Percentiles rank a stretch among this genome's conserved stretches.
phyloP scores from a whole-genome alignment of 2,113 vertebrate genomes.

The Tetrao urogallus region DNA sequence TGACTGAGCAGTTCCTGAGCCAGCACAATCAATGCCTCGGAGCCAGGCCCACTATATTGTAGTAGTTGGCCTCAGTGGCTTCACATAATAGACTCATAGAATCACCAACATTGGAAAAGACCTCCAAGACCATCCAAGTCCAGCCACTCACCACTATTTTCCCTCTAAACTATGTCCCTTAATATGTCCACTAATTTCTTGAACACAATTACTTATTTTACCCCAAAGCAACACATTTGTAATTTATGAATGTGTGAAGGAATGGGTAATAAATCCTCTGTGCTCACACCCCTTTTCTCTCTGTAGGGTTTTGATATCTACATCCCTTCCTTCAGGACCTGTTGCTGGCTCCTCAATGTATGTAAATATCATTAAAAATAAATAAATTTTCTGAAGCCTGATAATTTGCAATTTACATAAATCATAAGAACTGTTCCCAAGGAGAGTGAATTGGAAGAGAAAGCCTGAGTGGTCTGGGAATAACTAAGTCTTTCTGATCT shows the following conservation, averaged over 20 bases:
- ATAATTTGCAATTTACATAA: not conserved
- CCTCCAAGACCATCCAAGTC: too few species aligned
- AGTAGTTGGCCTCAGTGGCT: rapidly evolving
- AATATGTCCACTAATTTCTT: too few species aligned
- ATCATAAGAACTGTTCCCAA: not conserved
- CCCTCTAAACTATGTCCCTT: too few species aligned
- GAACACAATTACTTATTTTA: not conserved
- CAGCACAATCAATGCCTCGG: not conserved
- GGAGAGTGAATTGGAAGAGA: not conserved
- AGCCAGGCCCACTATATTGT: not conserved
- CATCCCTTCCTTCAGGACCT: not conserved
- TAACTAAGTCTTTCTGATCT: not conserved
- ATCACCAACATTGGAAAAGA: too few species aligned
- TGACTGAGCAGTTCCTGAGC: not conserved
- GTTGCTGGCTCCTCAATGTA: not conserved
- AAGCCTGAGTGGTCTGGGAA: not conserved
- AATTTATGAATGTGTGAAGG: not conserved
- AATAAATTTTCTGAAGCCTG: not conserved
- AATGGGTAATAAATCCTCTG: not conserved
- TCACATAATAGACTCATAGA: not conserved
- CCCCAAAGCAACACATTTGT: not conserved
- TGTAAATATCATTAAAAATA: not conserved
- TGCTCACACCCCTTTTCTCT: not conserved
- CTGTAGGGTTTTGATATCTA: not conserved
- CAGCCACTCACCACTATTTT: too few species aligned